phyloP scores from a whole-genome alignment of 1,140 invertebrate species.

The Hycleus cichorii region DNA sequence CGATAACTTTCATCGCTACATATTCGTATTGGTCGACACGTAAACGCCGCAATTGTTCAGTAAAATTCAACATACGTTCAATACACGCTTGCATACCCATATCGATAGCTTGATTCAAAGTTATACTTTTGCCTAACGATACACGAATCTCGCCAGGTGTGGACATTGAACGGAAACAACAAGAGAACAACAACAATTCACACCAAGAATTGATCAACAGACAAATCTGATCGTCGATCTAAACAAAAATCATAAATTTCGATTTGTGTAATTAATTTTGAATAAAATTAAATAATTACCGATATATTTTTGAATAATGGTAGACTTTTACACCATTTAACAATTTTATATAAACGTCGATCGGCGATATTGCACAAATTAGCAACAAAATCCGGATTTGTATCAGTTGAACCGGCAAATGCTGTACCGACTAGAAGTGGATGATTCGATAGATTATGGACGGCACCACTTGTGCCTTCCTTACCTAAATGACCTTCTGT shows the following conservation, averaged over 20 bases:
- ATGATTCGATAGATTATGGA: slow-evolving; percentile 44
- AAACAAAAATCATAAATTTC: slow-evolving; percentile 22
- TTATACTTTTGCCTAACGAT: slow-evolving; percentile 41
- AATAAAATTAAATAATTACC: slow-evolving; percentile 44
- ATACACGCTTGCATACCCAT: slow-evolving; percentile 67
- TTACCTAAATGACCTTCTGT: slow-evolving; percentile 38
- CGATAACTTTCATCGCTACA: slow-evolving; percentile 92
- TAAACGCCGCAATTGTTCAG: slow-evolving; percentile 81
- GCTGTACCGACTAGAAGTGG: slow-evolving; percentile 50
- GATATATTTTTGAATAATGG: slow-evolving; percentile 95
- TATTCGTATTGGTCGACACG: slow-evolving; percentile 95
- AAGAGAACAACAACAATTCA: slow-evolving; percentile 87
- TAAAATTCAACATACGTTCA: slow-evolving; percentile 89
- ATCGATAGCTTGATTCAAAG: slow-evolving; percentile 44
- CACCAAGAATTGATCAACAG: slow-evolving; percentile 97
- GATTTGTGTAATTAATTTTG: background rate
- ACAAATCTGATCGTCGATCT: slow-evolving; percentile 95
- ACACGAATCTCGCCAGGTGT: slow-evolving; percentile 76
- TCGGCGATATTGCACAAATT: slow-evolving; percentile 91
- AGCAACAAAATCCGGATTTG: slow-evolving; percentile 76
- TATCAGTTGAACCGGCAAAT: slow-evolving; percentile 53
- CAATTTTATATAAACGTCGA: slow-evolving; percentile 92
- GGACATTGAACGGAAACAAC: slow-evolving; percentile 81
- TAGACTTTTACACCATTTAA: slow-evolving; percentile 96
- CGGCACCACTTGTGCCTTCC: slow-evolving; percentile 42